A percentile compares a stretch with the other conserved stretches of the same genome.
Conservation (phyloP, 2,888 invertebrate genomes). For the Cephus nigrinus region DNA sequence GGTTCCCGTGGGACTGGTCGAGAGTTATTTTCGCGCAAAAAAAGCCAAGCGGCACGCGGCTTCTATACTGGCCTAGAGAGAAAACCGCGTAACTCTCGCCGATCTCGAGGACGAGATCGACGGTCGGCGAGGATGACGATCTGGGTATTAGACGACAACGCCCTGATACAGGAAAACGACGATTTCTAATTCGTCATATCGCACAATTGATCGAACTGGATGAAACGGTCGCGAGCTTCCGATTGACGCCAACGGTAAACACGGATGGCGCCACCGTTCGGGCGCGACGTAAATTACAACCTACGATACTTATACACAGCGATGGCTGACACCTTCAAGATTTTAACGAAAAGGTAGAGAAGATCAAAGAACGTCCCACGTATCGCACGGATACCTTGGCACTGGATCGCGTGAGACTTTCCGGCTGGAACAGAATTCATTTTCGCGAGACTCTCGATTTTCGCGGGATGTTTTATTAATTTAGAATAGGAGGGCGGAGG, state of each 20-base stretch:
- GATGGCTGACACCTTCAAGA: not conserved
- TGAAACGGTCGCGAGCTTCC: not conserved
- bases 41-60: slow-evolving; percentile 19
- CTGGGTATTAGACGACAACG: slow-evolving; percentile 33
- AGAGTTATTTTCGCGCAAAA: slow-evolving; percentile 44
- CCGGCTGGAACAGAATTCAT: not conserved
- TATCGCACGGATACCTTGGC: not conserved
- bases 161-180: slow-evolving; percentile 48
- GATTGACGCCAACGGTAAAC: not conserved
- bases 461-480: not conserved
- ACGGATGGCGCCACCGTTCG: not conserved
- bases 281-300: not conserved
- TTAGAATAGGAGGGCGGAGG: not conserved
- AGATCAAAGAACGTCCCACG: not conserved
- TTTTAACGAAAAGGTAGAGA: not conserved
- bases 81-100: slow-evolving; percentile 50
- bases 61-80: slow-evolving; percentile 46
- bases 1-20: slow-evolving; percentile 23
- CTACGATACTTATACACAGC: not conserved
- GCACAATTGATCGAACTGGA: not conserved
- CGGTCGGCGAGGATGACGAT: not conserved
- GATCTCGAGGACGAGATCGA: slow-evolving; percentile 18
- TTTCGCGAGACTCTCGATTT: not conserved
- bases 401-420: not conserved
- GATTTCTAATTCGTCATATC: slow-evolving; percentile 48